A percentile compares a stretch with the other conserved stretches of the same genome.
phyloP scores from a whole-genome alignment of 2,113 vertebrate species.

The Hippolais icterina region DNA sequence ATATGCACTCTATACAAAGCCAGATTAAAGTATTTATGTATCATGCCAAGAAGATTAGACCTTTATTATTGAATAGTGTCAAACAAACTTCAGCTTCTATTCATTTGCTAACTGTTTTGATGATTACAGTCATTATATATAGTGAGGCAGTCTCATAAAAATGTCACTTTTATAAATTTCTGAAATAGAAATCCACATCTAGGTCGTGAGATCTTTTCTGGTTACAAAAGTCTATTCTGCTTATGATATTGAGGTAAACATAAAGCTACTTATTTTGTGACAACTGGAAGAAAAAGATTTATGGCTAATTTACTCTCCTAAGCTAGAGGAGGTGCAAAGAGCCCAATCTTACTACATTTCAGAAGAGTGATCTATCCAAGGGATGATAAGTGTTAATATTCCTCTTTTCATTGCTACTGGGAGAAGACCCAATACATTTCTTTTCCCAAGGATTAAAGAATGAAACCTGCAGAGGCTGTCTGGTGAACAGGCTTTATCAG shows the following conservation, averaged over 20 bases:
- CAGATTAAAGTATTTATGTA: conserved; percentile 54
- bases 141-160: conserved; percentile 30
- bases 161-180: conserved; percentile 13
- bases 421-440: background rate
- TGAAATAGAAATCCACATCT: conserved; percentile 15
- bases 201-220: background rate
- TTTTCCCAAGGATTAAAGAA: background rate
- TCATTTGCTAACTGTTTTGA: conserved; percentile 36
- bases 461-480: background rate
- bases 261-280: background rate
- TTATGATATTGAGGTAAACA: background rate
- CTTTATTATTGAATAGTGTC: conserved; percentile 34
- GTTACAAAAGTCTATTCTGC: conserved; percentile 5
- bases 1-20: background rate
- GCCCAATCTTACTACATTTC: background rate
- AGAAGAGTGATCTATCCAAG: background rate
- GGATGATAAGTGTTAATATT: background rate
- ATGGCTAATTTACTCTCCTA: background rate
- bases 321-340: background rate
- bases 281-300: background rate
- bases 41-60: conserved; percentile 40
- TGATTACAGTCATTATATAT: background rate
- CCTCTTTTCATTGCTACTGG: background rate
- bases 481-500: background rate
- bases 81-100: conserved; percentile 43